Conservation (phyloP, 2,113 vertebrate genomes). For the Craseonycteris thonglongyai region DNA sequence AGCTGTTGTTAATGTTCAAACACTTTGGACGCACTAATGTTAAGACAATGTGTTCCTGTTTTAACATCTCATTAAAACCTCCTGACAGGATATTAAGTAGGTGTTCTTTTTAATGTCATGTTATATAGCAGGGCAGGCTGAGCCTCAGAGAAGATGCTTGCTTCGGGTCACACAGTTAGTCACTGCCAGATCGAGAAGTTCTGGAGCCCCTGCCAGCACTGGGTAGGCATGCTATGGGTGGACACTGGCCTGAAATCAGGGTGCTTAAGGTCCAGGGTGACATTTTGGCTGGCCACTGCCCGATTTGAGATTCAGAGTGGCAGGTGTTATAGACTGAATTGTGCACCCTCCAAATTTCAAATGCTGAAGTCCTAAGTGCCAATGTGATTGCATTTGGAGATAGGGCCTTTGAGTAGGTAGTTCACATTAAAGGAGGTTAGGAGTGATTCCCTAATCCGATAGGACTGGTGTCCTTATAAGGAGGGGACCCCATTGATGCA, state of each 20-base stretch:
- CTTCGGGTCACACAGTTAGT: background rate
- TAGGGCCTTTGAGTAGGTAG: background rate
- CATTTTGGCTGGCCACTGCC: no score
- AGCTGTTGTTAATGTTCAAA: background rate
- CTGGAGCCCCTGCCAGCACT: background rate
- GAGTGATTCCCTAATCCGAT: background rate
- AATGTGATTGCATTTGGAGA: background rate
- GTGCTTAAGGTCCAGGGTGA: background rate
- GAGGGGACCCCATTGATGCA: rapidly evolving
- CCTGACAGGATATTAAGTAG: background rate
- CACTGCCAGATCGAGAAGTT: background rate
- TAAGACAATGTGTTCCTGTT: background rate
- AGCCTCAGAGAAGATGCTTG: background rate
- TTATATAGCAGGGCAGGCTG: background rate
- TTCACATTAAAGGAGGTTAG: background rate
- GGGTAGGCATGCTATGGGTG: background rate
- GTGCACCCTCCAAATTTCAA: background rate
- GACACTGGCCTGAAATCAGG: background rate
- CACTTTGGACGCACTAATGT: background rate
- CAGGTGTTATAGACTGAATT: background rate
- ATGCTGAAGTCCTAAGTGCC: background rate
- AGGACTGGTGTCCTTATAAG: background rate
- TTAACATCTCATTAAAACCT: background rate
- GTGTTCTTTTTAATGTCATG: background rate
- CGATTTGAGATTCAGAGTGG: background rate